These are phyloP conservation scores for Zapus hudsonius DNA, from an alignment of 2,113 vertebrate genomes.

Conservation along the genomic window DNA sequence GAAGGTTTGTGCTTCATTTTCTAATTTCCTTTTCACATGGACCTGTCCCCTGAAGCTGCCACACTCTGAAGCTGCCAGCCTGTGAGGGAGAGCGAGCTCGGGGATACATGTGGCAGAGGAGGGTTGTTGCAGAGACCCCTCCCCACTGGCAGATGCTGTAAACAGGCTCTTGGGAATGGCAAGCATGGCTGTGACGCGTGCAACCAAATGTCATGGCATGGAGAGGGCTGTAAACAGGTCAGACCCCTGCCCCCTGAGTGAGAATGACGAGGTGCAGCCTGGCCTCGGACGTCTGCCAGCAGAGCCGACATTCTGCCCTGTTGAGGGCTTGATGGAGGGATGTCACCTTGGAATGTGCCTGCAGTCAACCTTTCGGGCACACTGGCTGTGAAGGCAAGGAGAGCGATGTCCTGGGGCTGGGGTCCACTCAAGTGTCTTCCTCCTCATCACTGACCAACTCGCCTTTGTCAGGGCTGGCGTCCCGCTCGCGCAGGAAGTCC, in stretches of 20 bases:
- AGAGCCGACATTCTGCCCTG: slow-evolving; percentile 60
- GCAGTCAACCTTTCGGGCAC: slow-evolving; percentile 29
- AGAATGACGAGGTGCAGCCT: slow-evolving; percentile 66
- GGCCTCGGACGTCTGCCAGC: slow-evolving; percentile 75
- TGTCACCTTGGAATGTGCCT: too few relatives aligned
- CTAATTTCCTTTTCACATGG: not conserved
- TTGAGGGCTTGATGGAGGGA: too few relatives aligned
- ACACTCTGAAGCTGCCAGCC: not conserved
- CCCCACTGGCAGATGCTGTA: not conserved
- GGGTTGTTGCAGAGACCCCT: not conserved
- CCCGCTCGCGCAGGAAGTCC: slow-evolving; percentile 95
- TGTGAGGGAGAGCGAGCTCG: fast-evolving
- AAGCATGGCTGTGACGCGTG: not conserved
- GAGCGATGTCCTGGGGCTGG: not conserved
- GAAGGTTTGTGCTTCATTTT: not conserved
- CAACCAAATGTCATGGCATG: fast-evolving
- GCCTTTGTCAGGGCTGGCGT: slow-evolving; percentile 90
- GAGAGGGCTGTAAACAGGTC: not conserved
- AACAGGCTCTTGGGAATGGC: not conserved
- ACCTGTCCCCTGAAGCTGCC: not conserved
- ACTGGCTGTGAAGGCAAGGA: slow-evolving; percentile 67
- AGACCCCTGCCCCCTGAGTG: not conserved
- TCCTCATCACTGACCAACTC: slow-evolving; percentile 96
- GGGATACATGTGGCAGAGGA: fast-evolving
- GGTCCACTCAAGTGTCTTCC: slow-evolving; percentile 89